These are phyloP conservation scores for Hexactinellida sp. DNA, from an alignment of 37 sponge, comb jelly and placozoan species.

Conservation along the genomic window DNA sequence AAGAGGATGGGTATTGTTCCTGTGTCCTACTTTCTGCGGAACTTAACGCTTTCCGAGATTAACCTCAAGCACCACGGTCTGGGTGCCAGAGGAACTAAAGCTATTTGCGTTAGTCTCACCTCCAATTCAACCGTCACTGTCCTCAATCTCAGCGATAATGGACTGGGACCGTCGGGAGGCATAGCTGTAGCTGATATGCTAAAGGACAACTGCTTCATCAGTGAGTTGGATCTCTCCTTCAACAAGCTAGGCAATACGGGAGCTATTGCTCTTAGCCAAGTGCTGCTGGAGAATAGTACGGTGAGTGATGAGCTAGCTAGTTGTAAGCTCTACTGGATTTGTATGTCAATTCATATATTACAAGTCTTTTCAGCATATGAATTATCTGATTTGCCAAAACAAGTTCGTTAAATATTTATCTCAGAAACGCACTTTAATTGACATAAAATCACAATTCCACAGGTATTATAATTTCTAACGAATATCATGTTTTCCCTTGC, in stretches of 20 bases:
- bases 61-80: slow-evolving; percentile 74
- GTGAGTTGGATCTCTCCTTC: slow-evolving; percentile 69
- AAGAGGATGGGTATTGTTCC: slow-evolving; percentile 65
- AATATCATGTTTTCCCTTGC: too few species aligned
- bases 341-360: too few species aligned
- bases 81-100: slow-evolving; percentile 89
- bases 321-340: too few species aligned
- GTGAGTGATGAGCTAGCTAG: too few species aligned
- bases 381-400: too few species aligned
- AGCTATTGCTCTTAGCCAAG: slow-evolving; percentile 27
- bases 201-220: slow-evolving; percentile 91
- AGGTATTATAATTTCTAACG: too few species aligned
- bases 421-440: too few species aligned
- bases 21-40: slow-evolving; percentile 59
- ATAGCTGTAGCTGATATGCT: slow-evolving; percentile 79
- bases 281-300: not conserved
- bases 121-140: slow-evolving; percentile 69
- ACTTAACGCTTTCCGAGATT: slow-evolving; percentile 31
- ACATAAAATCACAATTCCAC: too few species aligned
- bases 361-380: too few species aligned
- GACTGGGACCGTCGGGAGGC: slow-evolving; percentile 66
- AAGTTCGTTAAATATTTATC: too few species aligned
- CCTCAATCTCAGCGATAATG: slow-evolving; percentile 80
- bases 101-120: slow-evolving; percentile 60
- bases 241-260: slow-evolving; percentile 58